Evolutionary conservation across 2,888 invertebrate species (phyloP).

Genomic region (Chromoteleia sp.): DNA sequence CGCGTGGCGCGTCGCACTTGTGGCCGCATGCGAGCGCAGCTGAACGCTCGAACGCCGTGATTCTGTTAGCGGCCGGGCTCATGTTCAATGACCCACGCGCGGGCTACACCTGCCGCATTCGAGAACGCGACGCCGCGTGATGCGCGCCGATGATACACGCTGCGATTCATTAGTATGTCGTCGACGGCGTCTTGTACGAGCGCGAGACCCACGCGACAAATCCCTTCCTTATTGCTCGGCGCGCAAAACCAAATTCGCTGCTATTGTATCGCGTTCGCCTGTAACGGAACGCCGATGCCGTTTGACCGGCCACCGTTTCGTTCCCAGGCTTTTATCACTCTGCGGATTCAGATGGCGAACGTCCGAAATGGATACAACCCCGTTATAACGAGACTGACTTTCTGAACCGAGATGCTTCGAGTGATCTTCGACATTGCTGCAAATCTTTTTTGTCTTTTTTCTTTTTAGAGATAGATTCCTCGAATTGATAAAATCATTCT

Average conservation of each 20-base stretch:
- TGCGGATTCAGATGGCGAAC: slow-evolving; percentile 29
- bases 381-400: slow-evolving; percentile 58
- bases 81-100: slow-evolving; percentile 77
- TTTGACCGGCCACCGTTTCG: slow-evolving; percentile 20
- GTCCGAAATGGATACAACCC: slow-evolving; percentile 31
- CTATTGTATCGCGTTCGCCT: slow-evolving; percentile 5
- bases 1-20: slow-evolving; percentile 31
- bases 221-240: slow-evolving; percentile 67
- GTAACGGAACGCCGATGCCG: slow-evolving; percentile 47
- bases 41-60: slow-evolving; percentile 31
- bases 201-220: slow-evolving; percentile 76
- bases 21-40: slow-evolving; percentile 18
- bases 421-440: slow-evolving; percentile 1
- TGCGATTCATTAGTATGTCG: slow-evolving; percentile 76
- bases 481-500: slow-evolving; percentile 7
- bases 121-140: slow-evolving; percentile 64
- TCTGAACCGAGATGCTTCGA: slow-evolving; percentile 37
- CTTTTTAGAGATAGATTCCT: background rate
- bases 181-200: slow-evolving; percentile 64
- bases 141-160: slow-evolving; percentile 47
- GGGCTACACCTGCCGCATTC: slow-evolving; percentile 77
- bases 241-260: slow-evolving; percentile 44
- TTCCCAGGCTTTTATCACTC: slow-evolving; percentile 40
- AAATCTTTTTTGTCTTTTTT: no score
- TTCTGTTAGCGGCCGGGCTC: slow-evolving; percentile 29